Base-by-base conservation (phyloP, 2,888 invertebrate genomes). In the Tetheella fluctuosa region DNA sequence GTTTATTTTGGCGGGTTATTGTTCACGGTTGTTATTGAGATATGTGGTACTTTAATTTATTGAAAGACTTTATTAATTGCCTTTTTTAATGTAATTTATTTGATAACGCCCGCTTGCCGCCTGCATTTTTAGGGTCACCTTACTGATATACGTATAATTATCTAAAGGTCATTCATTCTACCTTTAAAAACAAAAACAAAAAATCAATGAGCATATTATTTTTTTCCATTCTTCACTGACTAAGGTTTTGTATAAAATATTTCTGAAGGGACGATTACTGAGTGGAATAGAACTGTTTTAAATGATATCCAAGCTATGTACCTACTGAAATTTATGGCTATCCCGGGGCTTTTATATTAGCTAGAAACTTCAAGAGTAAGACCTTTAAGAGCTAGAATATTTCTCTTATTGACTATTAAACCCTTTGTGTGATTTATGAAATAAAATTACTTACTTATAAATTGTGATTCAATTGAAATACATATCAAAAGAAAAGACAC, bases 1-100 rank as follows among this genome's bases (percentile, higher is more conserved):
- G 42, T 48, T 48, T 48, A 48, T 20, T 17, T 48, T 48, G 48
- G 10, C 48, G 48, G 48, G 48, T 48, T 48, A 48, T 48, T 48
- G 48, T 48, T 48, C 48, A 48, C 10, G 48, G 48, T 48, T 48
- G n/a, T 17, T 42, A 17, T 42, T 42, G 42, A 42, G 17, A 20
- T 48, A 48, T 48, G 15, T n/a, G 10, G 48, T 20, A 20, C 20
- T 7, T 48, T 48, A 48, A 48, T 48, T 20, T 10, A 48, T n/a
- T 48, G 48, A 48, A 48, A 42, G 2, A 17, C 17, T 42, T 42
- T 42, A 48, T n/a, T 13, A 34, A 34, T 34, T 34, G 13, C 13
- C 13, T 34, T 13, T 48, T 48, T 48, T 48, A 48, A 48, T 48
- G 48, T 48, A 20, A 48, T 48, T 48, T 20, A 48, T 48, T 48